Percentiles rank a stretch among this genome's conserved stretches.
Evolutionary conservation across 2,888 invertebrate species (phyloP).

Genomic region (Phasia obesa): DNA sequence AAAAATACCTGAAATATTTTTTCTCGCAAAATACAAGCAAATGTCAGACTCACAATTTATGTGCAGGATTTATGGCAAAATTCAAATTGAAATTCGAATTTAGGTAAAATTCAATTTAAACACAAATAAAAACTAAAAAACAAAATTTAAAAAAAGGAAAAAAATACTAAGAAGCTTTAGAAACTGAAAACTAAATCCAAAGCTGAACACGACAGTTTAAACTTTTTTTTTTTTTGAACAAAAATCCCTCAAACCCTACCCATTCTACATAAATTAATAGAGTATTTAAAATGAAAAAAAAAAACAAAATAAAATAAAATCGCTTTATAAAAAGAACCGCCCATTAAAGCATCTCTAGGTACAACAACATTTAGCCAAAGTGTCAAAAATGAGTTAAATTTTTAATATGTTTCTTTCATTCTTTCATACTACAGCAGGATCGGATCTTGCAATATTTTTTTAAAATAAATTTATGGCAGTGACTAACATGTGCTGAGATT

Average conservation of each 20-base stretch:
- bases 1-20: neutral
- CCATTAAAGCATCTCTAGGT: slow-evolving; percentile 23
- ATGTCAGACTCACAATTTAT: slow-evolving; percentile 52
- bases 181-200: slow-evolving; percentile 57
- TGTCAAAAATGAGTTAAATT: slow-evolving; percentile 57
- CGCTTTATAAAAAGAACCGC: slow-evolving; percentile 14
- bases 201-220: slow-evolving; percentile 66
- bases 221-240: neutral
- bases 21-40: neutral
- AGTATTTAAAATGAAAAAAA: slow-evolving; percentile 40
- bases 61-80: slow-evolving; percentile 41
- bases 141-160: neutral
- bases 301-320: too few relatives aligned
- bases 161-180: slow-evolving; percentile 52
- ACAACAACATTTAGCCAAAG: slow-evolving; percentile 53
- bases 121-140: neutral
- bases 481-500: slow-evolving; percentile 57
- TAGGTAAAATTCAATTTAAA: slow-evolving; percentile 30
- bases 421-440: too few relatives aligned
- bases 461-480: slow-evolving; percentile 23
- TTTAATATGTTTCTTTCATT: neutral
- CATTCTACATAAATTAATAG: slow-evolving; percentile 47
- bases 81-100: slow-evolving; percentile 52
- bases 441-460: neutral
- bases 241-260: neutral